Percentiles rank a stretch among this genome's conserved stretches.
phyloP scores from a whole-genome alignment of 2,797 vertebrate species.

The Buphagus erythrorhynchus region DNA sequence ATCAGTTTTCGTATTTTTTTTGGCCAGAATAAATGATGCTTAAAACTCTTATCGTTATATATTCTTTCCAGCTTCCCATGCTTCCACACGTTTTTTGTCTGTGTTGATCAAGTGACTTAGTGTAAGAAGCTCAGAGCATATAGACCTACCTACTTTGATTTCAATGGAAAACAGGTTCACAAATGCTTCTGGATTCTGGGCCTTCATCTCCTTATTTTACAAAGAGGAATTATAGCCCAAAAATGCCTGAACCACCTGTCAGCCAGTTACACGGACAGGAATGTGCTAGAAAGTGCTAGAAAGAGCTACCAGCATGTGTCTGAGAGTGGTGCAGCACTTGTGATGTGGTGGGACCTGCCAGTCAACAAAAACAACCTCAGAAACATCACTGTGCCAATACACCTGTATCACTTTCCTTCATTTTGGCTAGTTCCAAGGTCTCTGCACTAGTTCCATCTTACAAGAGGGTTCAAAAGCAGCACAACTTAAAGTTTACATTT shows the following conservation, averaged over 20 bases:
- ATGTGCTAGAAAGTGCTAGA: background rate
- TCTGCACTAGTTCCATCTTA: background rate
- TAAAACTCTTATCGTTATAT: background rate
- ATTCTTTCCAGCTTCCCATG: background rate
- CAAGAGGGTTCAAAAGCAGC: background rate
- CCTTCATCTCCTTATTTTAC: background rate
- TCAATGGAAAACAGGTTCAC: background rate
- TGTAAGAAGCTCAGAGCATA: background rate
- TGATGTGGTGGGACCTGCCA: background rate
- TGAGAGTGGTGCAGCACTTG: background rate
- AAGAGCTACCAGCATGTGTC: background rate
- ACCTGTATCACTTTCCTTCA: background rate
- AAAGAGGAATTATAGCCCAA: background rate
- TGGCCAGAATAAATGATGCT: background rate
- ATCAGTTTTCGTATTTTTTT: background rate
- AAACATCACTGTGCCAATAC: background rate
- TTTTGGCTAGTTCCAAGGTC: background rate
- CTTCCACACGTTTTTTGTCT: background rate
- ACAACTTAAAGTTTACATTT: background rate
- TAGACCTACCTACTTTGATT: background rate
- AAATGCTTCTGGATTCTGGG: background rate
- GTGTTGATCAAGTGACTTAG: background rate
- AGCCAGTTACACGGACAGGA: background rate
- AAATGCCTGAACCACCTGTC: background rate
- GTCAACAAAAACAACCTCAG: background rate